Base-by-base conservation (phyloP, 1,140 invertebrate genomes). In the Hycleus phaleratus region DNA sequence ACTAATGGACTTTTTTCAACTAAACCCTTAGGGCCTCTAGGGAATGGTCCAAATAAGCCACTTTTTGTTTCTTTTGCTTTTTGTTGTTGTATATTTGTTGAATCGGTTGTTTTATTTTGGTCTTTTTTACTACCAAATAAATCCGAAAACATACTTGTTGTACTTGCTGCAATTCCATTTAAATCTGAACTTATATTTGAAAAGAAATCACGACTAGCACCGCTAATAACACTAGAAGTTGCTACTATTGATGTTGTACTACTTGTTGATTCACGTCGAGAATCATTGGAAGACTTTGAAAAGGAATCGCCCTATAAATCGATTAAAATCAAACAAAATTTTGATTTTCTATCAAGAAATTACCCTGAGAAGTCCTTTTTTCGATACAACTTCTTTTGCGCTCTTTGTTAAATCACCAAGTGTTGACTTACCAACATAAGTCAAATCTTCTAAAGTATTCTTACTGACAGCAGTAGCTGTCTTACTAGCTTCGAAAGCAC, bases 1-100 rank as follows among this genome's bases (percentile, higher is more conserved):
- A 97, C 95, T 6, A 97, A 79, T 9, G 90, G 87, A 24, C 91
- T 93, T 65, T 91, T 87, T 71, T 96, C 93, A 10, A 93, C 91
- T 3, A 94, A 75, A 18, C 90, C 90, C 67, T 88, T 87, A 46
- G 89, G 81, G 45, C 90, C 85, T 73, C 77, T 72, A 2, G 88
- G 88, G 71, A 93, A 92, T 8, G 88, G 83, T 58, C 87, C 87
- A 71, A 88, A 88, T 49, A 86, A 61, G 18, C 73, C 68, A 40
- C 59, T 54, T 58, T 69, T 70, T 3, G 60, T 57, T 40, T 73
- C 71, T 50, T 83, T 81, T 47, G 67, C 72, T 64, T 81, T 85
- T 68, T 79, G 80, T 51, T 71, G 76, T 51, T 71, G 76, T 56
- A 65, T 45, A 56, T 68, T 11, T 63, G 65, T 25, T 51, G 65